Percentiles rank a stretch among this genome's conserved stretches.
Conservation (phyloP, 2,888 invertebrate species). For the Euplexia lucipara region DNA sequence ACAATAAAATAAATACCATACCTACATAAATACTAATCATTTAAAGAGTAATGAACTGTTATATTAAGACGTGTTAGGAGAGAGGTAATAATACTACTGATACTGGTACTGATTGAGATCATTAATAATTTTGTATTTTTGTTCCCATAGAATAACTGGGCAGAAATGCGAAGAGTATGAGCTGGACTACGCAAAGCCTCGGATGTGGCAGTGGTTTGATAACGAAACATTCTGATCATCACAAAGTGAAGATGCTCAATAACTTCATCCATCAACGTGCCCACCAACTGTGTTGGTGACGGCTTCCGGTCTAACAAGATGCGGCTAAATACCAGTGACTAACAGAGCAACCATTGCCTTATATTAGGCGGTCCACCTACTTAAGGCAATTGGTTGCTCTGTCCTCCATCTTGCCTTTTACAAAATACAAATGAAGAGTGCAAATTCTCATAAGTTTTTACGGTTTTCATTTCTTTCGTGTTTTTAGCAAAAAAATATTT, state of each 20-base stretch:
- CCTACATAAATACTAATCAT: too few relatives aligned
- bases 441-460: slow-evolving; percentile 9
- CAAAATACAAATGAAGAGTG: slow-evolving; percentile 31
- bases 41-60: too few relatives aligned
- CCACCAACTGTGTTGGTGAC: too few relatives aligned
- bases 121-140: neutral
- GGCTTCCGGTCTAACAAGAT: too few relatives aligned
- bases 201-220: slow-evolving; percentile 92
- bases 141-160: slow-evolving; percentile 82
- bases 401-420: slow-evolving; percentile 13
- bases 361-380: too few relatives aligned
- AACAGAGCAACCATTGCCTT: too few relatives aligned
- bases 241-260: neutral
- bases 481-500: neutral
- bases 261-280: neutral
- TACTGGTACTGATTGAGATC: too few relatives aligned
- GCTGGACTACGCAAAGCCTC: slow-evolving; percentile 85
- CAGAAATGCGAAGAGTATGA: slow-evolving; percentile 90
- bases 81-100: too few relatives aligned
- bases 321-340: too few relatives aligned
- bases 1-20: too few relatives aligned
- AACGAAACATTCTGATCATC: slow-evolving; percentile 86
- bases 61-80: too few relatives aligned
- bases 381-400: neutral
- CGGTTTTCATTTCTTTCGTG: neutral